Evolutionary conservation across 2,888 invertebrate species (phyloP).

Genomic region (Erebia aethiops): DNA sequence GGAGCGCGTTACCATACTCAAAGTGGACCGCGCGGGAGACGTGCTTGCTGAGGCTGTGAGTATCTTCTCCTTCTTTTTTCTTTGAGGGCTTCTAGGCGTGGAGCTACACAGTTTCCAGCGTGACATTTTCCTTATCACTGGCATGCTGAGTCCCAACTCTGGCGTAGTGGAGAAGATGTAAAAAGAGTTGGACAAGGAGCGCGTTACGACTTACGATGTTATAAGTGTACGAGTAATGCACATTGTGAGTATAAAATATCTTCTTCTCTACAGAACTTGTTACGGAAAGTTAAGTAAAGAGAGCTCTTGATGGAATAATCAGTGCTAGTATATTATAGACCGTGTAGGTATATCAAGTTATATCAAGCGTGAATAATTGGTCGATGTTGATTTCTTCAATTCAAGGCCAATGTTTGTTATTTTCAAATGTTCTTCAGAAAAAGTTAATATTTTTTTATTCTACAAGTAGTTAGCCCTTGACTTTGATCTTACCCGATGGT

Average conservation of each 20-base stretch:
- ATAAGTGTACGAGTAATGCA: conserved; percentile 84
- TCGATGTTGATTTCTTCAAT: not conserved
- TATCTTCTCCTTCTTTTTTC: conserved; percentile 32
- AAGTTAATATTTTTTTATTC: no score
- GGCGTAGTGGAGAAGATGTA: conserved; percentile 91
- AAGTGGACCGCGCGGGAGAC: conserved; percentile 94
- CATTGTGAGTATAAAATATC: not conserved
- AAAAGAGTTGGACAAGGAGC: conserved; percentile 90
- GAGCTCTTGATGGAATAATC: no score
- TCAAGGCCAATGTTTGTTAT: conserved; percentile 1
- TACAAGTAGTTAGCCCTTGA: no score
- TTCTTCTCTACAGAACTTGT: not conserved
- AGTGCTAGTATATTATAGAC: no score
- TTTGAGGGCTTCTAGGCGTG: conserved; percentile 68
- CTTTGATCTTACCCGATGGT: no score
- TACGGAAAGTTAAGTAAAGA: no score
- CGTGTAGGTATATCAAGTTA: not conserved
- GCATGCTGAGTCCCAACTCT: conserved; percentile 89
- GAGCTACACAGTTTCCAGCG: conserved; percentile 88
- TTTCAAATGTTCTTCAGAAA: not conserved
- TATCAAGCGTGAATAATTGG: not conserved
- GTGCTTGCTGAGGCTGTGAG: conserved; percentile 92
- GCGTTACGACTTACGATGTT: conserved; percentile 92
- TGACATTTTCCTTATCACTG: conserved; percentile 91
- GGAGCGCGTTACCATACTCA: conserved; percentile 91